Base-by-base conservation (phyloP, 1,140 invertebrate genomes). In the Nomia melanderi region DNA sequence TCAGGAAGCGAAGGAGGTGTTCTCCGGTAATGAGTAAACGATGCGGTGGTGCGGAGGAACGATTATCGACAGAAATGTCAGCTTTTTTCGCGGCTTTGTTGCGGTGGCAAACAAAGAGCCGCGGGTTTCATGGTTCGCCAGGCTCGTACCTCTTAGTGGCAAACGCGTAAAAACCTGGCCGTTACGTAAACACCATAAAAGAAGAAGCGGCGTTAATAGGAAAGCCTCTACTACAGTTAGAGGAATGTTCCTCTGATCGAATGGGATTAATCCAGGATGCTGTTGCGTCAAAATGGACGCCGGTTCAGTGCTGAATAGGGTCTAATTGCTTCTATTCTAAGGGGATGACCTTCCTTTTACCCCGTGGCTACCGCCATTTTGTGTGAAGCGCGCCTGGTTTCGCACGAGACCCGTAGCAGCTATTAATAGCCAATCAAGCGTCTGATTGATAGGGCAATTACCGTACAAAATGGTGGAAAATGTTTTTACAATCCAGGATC, bases 81-180 rank as follows among this genome's bases (percentile, higher is more conserved):
- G 2, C n/a, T 60, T 65, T 59, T 60, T 60, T 70, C 14, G 8
- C 14, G 25, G 25, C 65, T 56, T 60, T 39, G 44, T 71, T 31
- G 75, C 29, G 65, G 67, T 63, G 54, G 50, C 33, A 64, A 76
- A 65, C 65, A 76, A 75, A 79, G 78, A 53, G n/a, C 27, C 25
- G 74, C 31, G 74, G 75, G 62, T 78, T 73, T 73, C 76, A 73
- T 31, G 76, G 76, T 78, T 64, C 76, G 62, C 60, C 39, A 59
- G 33, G 31, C 29, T 39, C 23, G 62, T 36, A 56, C 12, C 62
- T 23, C n/a, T 11, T 17, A 8, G 27, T 59, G 44, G 1, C 56
- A 63, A 70, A 50, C 20, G 33, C 23, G 44, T 71, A 31, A 59
- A 77, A 36, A 3, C 36, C 0, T 6, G n/a, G n/a, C 36, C 17